Evolutionary conservation across 2,888 invertebrate genomes (phyloP), one percentile per base, ranked within the genome.

Genomic region (Sipha maydis): DNA sequence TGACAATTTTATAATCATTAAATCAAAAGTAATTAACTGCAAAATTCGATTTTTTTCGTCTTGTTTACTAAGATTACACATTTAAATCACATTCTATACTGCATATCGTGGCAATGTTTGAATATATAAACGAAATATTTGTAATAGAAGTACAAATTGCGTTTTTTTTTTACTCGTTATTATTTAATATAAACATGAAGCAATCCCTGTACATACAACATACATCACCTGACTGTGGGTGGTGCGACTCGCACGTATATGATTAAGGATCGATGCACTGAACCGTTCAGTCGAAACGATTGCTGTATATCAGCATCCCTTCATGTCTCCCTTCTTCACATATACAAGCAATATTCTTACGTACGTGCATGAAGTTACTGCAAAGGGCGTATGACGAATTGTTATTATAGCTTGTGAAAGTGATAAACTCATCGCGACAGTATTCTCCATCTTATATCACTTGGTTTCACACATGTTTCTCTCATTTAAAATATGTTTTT

Each of bases 241-340:
- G 61, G 61, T 38, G 34, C n/a, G 31, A 67, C 4, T 80, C 54
- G 80, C 61, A n/a, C n/a, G 4, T 34, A 21, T 19, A 17, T 71
- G 28, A 11, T 7, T 34, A 38, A 17, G 38, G 34, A 80, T 80
- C 61, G 61, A 17, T 61, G 80, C 80, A 38, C 17, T 38, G 80
- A 67, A 38, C 61, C 80, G 61, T 80, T 67, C 80, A 80, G 61
- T 38, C 80, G 38, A 38, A 80, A 80, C 80, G 38, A 38, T 61
- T 61, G 17, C 61, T n/a, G 61, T 61, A 25, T n/a, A 80, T 80
- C 80, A n/a, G 34, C 31, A 48, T 48, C 73, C 8, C 21, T 61
- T 21, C 61, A 2, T 7, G 21, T 9, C 61, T 2, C 61, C 61
- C 69, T 1, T 41, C 7, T 4, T 1, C 3, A 25, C 28, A 8